Percentiles rank a stretch among this genome's conserved stretches.
These are phyloP conservation scores for Argyrosomus regius DNA, from an alignment of 2,797 vertebrate species.

Conservation along the genomic window DNA sequence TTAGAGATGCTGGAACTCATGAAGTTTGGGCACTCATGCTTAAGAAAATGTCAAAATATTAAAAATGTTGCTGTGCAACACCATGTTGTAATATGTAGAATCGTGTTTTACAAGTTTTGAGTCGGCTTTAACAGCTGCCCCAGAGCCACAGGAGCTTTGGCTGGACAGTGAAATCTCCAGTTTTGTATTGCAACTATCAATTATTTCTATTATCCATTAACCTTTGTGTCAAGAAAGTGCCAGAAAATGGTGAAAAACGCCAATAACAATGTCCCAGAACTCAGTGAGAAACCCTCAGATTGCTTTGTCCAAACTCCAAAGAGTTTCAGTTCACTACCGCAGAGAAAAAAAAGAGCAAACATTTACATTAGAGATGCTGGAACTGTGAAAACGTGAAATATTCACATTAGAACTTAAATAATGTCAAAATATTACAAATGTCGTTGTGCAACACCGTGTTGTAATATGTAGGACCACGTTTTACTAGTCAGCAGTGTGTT, in stretches of 20 bases:
- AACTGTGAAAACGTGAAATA: neutral
- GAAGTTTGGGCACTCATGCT: neutral
- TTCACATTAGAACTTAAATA: neutral
- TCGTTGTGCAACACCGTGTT: rapidly evolving
- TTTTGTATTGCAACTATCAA: neutral
- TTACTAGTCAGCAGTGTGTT: slow-evolving; percentile 31
- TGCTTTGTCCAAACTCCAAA: neutral
- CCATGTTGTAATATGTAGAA: too few relatives aligned
- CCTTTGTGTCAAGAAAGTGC: neutral
- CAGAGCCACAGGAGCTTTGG: neutral
- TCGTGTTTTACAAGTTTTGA: neutral
- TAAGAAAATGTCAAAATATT: neutral
- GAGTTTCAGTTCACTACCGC: neutral
- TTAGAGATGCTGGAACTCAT: neutral
- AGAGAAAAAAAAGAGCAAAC: neutral
- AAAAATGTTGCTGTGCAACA: neutral
- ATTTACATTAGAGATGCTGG: too few relatives aligned
- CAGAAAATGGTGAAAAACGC: too few relatives aligned
- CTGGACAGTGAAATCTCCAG: neutral
- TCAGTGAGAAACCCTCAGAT: too few relatives aligned
- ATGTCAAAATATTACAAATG: neutral
- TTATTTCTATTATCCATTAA: neutral
- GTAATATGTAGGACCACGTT: neutral
- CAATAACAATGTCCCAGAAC: neutral
- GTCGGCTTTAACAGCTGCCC: neutral